Conservation (phyloP, 2,888 invertebrate genomes). For the Chloromyia formosa region DNA sequence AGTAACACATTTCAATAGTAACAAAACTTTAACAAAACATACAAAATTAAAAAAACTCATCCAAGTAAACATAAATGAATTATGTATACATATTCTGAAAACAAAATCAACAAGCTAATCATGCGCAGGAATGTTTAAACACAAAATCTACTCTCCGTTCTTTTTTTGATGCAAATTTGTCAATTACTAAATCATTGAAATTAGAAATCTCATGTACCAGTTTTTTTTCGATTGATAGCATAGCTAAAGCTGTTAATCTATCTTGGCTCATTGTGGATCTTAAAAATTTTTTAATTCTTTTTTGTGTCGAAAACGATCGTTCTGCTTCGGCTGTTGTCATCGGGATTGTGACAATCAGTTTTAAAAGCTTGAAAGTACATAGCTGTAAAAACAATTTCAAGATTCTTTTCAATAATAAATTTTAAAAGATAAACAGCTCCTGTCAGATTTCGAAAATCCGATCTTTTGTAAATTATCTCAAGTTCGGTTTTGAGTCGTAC, state of each 20-base stretch:
- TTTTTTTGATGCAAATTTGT: neutral
- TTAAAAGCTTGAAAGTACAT: neutral
- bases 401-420: too few species aligned
- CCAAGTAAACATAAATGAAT: too few species aligned
- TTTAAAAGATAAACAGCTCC: too few species aligned
- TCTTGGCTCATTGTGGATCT: neutral
- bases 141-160: neutral
- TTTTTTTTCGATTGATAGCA: constrained; percentile 1
- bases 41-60: too few species aligned
- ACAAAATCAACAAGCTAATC: neutral
- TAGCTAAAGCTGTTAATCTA: neutral
- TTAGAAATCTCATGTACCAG: neutral
- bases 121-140: neutral
- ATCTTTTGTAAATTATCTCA: too few species aligned
- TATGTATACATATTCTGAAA: neutral
- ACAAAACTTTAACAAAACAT: too few species aligned
- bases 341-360: neutral
- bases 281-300: neutral
- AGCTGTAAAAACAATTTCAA: neutral
- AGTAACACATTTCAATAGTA: too few species aligned
- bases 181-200: constrained; percentile 6
- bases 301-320: neutral
- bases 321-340: neutral
- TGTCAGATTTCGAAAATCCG: too few species aligned
- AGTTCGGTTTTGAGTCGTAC: too few species aligned